These are phyloP conservation scores for Neoaliturus tenellus DNA, from an alignment of 2,888 invertebrate species.

Conservation along the genomic window DNA sequence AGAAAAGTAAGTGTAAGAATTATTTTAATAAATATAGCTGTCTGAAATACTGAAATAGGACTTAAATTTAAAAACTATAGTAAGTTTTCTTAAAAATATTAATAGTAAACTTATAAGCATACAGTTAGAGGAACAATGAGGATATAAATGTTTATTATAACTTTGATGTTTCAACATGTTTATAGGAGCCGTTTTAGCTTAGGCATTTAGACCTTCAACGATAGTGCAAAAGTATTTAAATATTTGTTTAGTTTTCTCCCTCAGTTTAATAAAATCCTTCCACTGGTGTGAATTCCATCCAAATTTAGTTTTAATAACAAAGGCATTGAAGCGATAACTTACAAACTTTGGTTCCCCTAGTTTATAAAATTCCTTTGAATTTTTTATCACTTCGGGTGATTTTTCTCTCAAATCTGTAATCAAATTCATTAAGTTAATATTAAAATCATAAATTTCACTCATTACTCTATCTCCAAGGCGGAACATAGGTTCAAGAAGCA, in stretches of 20 bases:
- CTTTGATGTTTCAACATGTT: no score
- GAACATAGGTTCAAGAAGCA: conserved; percentile 32
- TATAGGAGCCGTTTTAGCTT: no score
- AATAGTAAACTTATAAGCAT: no score
- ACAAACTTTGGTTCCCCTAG: conserved; percentile 32
- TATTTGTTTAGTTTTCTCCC: conserved; percentile 37
- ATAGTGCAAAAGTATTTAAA: conserved; percentile 30
- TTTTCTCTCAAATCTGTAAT: conserved; percentile 13
- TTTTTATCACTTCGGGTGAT: background rate
- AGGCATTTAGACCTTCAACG: no score
- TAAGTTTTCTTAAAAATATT: no score
- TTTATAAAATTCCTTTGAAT: conserved; percentile 9
- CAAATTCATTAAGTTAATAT: background rate
- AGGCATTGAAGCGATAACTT: background rate
- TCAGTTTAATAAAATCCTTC: conserved; percentile 23
- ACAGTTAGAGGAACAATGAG: no score
- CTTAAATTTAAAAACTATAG: no score
- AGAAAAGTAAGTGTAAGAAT: no score
- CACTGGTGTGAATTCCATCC: conserved; percentile 7
- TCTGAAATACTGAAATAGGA: no score
- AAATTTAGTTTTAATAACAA: conserved; percentile 33
- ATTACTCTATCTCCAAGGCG: conserved; percentile 6
- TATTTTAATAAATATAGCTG: no score
- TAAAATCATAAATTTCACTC: conserved; percentile 13
- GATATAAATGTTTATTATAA: no score